A percentile compares a stretch with the other conserved stretches of the same genome.
Conservation (phyloP, 2,797 vertebrate genomes). For the Anabas testudineus region DNA sequence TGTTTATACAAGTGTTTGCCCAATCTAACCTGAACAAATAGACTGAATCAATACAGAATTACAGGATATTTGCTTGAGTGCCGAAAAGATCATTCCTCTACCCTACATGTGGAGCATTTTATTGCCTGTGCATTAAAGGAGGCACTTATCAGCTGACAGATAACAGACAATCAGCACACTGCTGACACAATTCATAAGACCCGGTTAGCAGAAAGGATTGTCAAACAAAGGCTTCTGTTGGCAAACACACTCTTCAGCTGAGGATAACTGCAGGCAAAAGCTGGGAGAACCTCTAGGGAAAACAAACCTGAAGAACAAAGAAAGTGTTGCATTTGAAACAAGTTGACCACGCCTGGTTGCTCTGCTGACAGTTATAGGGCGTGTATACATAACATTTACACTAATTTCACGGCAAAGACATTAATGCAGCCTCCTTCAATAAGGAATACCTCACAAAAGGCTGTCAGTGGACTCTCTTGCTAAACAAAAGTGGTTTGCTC, state of each 20-base stretch:
- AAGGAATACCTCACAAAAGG: conserved; percentile 3
- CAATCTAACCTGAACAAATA: conserved; percentile 75
- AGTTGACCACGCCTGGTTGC: conserved; percentile 74
- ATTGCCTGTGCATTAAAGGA: conserved; percentile 80
- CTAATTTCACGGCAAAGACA: conserved; percentile 34
- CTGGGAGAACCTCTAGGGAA: conserved; percentile 67
- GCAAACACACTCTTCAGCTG: conserved; percentile 80
- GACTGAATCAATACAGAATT: conserved; percentile 78
- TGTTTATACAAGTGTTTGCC: conserved; percentile 63
- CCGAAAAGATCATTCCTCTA: conserved; percentile 68
- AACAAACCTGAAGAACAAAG: conserved; percentile 81
- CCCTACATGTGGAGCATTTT: conserved; percentile 77
- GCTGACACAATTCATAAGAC: conserved; percentile 87
- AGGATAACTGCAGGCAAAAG: conserved; percentile 75
- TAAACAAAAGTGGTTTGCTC: conserved; percentile 20
- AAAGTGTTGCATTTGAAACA: conserved; percentile 74
- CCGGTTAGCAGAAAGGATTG: conserved; percentile 75
- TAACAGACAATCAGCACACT: conserved; percentile 82
- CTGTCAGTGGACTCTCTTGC: neutral
- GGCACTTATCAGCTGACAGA: conserved; percentile 83
- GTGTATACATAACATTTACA: conserved; percentile 39
- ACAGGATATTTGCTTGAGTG: conserved; percentile 78
- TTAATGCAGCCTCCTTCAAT: conserved; percentile 23
- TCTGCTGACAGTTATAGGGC: conserved; percentile 64
- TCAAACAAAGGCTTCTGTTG: conserved; percentile 85